Percentiles rank a stretch among this genome's conserved stretches.
Conservation (phyloP, 2,797 vertebrate species). For the Coregonus sp. region DNA sequence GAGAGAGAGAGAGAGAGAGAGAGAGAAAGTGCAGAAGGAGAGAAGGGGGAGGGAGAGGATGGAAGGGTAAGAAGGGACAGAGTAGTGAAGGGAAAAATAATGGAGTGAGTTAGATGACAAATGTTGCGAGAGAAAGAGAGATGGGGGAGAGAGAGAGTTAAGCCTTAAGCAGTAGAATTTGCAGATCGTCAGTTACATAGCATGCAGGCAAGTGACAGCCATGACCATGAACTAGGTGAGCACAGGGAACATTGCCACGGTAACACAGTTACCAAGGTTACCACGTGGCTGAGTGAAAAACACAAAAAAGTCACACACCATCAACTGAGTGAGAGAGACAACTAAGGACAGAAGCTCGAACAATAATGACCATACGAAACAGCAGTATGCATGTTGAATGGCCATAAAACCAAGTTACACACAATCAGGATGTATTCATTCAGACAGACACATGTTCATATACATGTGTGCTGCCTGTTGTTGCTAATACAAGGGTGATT, state of each 20-base stretch:
- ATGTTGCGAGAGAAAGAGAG: slow-evolving; percentile 38
- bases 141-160: slow-evolving; percentile 50
- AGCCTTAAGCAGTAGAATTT: slow-evolving; percentile 58
- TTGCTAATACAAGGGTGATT: too few species aligned
- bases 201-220: slow-evolving; percentile 35
- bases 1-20: slow-evolving; percentile 29
- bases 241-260: slow-evolving; percentile 28
- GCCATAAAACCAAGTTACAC: too few species aligned
- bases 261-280: slow-evolving; percentile 13
- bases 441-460: too few species aligned
- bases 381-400: not conserved
- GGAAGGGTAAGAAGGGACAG: slow-evolving; percentile 5
- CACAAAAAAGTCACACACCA: slow-evolving; percentile 21
- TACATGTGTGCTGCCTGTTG: too few species aligned
- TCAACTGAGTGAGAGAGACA: slow-evolving; percentile 14
- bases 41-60: slow-evolving; percentile 18
- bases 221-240: slow-evolving; percentile 35
- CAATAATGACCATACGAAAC: not conserved
- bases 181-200: slow-evolving; percentile 52
- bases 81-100: slow-evolving; percentile 11
- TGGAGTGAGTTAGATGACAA: slow-evolving; percentile 53
- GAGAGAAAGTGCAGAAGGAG: slow-evolving; percentile 21
- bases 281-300: too few species aligned
- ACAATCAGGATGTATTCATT: too few species aligned
- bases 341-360: not conserved